These are phyloP conservation scores for Tiliacea citrago DNA, from an alignment of 2,888 invertebrate species.

Conservation along the genomic window DNA sequence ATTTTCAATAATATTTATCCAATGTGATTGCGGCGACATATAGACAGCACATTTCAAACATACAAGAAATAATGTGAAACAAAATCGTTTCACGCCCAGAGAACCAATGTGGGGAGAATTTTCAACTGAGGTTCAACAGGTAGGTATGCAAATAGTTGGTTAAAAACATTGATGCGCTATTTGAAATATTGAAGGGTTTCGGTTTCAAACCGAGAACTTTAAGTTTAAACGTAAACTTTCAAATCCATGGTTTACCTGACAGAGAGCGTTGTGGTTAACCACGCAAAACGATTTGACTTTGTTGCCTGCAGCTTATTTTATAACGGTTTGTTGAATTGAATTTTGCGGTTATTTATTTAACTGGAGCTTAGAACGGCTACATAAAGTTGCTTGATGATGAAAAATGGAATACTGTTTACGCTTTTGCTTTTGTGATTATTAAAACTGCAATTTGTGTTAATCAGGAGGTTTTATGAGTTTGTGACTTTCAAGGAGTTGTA, in stretches of 20 bases:
- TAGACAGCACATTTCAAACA: conserved; percentile 68
- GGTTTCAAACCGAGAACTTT: conserved; percentile 78
- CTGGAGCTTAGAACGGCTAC: conserved; percentile 79
- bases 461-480: conserved; percentile 43
- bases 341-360: conserved; percentile 90
- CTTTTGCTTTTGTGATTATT: conserved; percentile 52
- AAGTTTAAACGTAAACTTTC: conserved; percentile 84
- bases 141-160: conserved; percentile 81
- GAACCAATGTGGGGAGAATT: conserved; percentile 59
- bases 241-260: conserved; percentile 87
- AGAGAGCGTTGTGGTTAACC: conserved; percentile 88
- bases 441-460: conserved; percentile 55
- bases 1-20: conserved; percentile 52
- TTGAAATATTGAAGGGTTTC: conserved; percentile 81
- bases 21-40: conserved; percentile 56
- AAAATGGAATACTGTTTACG: conserved; percentile 58
- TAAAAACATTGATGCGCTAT: conserved; percentile 74
- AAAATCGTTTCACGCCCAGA: conserved; percentile 71
- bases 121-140: conserved; percentile 79
- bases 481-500: conserved; percentile 7
- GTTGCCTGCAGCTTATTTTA: conserved; percentile 88
- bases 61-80: conserved; percentile 70
- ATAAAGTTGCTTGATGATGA: conserved; percentile 69
- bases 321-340: conserved; percentile 90
- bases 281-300: conserved; percentile 89